A percentile compares a stretch with the other conserved stretches of the same genome.
Conservation (phyloP, 2,888 invertebrate genomes). For the Arrhopalites spinosus region DNA sequence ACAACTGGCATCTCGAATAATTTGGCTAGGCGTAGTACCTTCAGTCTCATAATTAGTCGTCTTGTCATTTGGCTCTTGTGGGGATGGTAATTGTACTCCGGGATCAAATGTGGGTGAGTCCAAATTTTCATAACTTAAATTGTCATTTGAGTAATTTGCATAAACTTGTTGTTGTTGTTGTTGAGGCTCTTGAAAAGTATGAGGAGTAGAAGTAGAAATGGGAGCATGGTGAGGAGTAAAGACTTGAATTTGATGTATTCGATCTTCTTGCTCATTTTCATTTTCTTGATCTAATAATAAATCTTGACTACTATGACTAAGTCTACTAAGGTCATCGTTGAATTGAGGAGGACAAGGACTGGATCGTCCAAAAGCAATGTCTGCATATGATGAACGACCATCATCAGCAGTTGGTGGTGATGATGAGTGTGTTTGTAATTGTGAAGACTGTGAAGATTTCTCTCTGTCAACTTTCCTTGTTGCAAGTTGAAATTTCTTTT, state of each 20-base stretch:
- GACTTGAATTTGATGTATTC: neutral
- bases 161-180: neutral
- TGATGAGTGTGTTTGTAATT: neutral
- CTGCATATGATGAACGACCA: conserved; percentile 64
- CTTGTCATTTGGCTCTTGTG: neutral
- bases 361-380: conserved; percentile 70
- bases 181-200: neutral
- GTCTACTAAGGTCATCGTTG: neutral
- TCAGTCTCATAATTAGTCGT: conserved; percentile 5
- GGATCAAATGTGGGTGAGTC: neutral
- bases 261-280: conserved; percentile 1
- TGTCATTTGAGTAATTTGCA: conserved; percentile 2
- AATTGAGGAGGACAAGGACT: conserved; percentile 59
- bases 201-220: neutral
- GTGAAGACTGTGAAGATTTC: neutral
- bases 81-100: too few species aligned
- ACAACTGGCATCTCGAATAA: too few species aligned
- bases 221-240: neutral
- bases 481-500: conserved; percentile 10
- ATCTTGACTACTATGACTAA: neutral
- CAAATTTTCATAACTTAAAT: neutral
- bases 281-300: neutral
- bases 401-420: neutral
- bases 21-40: neutral
- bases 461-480: conserved; percentile 41